Evolutionary conservation across 1,140 invertebrate genomes (phyloP).

Genomic region (Teleopsis dalmanni): DNA sequence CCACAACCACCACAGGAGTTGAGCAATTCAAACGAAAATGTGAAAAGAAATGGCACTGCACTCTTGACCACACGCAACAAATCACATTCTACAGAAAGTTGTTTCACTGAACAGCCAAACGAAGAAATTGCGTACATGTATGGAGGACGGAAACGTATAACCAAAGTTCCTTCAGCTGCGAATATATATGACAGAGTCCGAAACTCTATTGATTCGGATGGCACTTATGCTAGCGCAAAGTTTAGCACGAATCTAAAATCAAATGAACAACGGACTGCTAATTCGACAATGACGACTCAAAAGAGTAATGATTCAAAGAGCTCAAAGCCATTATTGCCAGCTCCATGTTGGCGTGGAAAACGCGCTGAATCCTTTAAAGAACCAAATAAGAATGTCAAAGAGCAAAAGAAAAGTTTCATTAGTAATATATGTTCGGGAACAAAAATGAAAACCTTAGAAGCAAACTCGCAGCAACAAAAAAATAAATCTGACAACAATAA

Average conservation of each 20-base stretch:
- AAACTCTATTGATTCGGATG: neutral
- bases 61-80: constrained; percentile 22
- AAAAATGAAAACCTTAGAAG: constrained; percentile 15
- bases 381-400: constrained; percentile 7
- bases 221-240: neutral
- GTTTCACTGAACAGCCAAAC: constrained; percentile 39
- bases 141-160: constrained; percentile 33
- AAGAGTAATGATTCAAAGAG: neutral
- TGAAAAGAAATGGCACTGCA: neutral
- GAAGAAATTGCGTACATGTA: constrained; percentile 41
- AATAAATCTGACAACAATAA: constrained; percentile 9
- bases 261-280: too few species aligned
- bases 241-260: too few species aligned
- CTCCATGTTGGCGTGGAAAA: constrained; percentile 28
- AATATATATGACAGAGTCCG: constrained; percentile 38
- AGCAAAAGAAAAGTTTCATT: constrained; percentile 27
- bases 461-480: neutral
- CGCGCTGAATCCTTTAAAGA: neutral
- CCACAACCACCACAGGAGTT: neutral
- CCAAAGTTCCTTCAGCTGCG: constrained; percentile 25
- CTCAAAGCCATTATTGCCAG: constrained; percentile 23
- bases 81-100: constrained; percentile 38
- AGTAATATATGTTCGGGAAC: constrained; percentile 25
- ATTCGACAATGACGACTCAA: too few species aligned
- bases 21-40: neutral